A percentile compares a stretch with the other conserved stretches of the same genome.
These are phyloP conservation scores for Solen grandis DNA, from an alignment of 1,140 invertebrate species.

Conservation along the genomic window DNA sequence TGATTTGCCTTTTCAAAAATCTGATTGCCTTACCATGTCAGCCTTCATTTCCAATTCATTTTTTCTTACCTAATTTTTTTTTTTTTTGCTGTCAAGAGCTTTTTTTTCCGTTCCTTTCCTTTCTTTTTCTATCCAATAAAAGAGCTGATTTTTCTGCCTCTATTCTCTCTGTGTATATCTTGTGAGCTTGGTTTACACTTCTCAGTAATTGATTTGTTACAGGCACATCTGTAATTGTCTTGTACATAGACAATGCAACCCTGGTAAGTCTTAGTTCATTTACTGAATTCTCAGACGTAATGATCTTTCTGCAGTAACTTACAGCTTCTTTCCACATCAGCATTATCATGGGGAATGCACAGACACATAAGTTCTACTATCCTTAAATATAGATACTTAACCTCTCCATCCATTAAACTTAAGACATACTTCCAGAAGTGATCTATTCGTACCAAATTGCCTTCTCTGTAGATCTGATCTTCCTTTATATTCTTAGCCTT, in stretches of 20 bases:
- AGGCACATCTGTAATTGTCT: neutral
- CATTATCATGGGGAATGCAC: slow-evolving; percentile 9
- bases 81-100: neutral
- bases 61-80: neutral
- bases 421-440: slow-evolving; percentile 23
- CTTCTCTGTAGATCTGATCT: neutral
- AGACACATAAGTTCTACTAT: neutral
- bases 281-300: slow-evolving; percentile 19
- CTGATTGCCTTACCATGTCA: neutral
- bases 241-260: slow-evolving; percentile 1
- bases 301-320: neutral
- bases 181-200: slow-evolving; percentile 14
- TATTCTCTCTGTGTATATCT: slow-evolving; percentile 5
- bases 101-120: neutral
- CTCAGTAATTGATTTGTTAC: slow-evolving; percentile 12
- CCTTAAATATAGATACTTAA: slow-evolving; percentile 1
- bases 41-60: slow-evolving; percentile 5
- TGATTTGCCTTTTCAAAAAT: slow-evolving; percentile 26
- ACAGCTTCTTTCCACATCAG: slow-evolving; percentile 14
- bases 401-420: neutral
- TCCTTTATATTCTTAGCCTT: slow-evolving; percentile 14
- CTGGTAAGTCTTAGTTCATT: slow-evolving; percentile 9
- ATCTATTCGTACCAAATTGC: slow-evolving; percentile 1
- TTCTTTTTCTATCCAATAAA: neutral
- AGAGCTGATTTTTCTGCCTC: slow-evolving; percentile 2